Base-by-base conservation (phyloP, 1,140 invertebrate genomes). In the Glomeris maerens region DNA sequence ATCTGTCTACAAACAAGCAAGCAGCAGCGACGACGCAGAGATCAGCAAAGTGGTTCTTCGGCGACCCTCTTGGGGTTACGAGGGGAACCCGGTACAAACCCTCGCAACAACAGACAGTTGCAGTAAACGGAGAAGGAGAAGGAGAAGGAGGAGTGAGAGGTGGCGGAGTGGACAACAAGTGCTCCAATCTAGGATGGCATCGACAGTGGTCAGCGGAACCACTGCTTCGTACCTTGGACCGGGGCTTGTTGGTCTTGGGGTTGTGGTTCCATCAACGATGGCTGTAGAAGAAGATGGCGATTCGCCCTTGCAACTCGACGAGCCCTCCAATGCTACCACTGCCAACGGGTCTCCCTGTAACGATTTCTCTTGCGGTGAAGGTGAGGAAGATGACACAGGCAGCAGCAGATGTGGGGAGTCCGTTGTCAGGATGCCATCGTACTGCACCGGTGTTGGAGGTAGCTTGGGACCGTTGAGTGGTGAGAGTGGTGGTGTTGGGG, bases 321-420 rank as follows among this genome's bases (percentile, higher is more conserved):
- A 14, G 27, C 3, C 31, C 22, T 13, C 47, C n/a, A 48, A 3
- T 28, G 39, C 29, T 31, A 44, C 41, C 20, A 13, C 47, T 5
- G n/a, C 25, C 4, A 48, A 48, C 28, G 47, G 39, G 25, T 48
- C 47, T 7, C 47, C 47, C 5, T 48, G 39, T 21, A 28, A 48
- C n/a, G 47, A 48, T n/a, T n/a, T 47, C 3, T 46, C 7, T 25
- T 23, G 20, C 5, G 45, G 29, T 17, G 27, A 39, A 21, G 47
- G 39, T 3, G 47, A 48, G 3, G 28, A 3, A 3, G 28, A 23
- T 4, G 20, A 5, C 7, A 44, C 7, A 7, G n/a, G 7, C 28
- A 46, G 7, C 28, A 48, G 7, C 26, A 25, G 20, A 23, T n/a
- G 20, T 10, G 22, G 14, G 20, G 3, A 5, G 41, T 5, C 5